Base-by-base conservation (phyloP, 2,797 vertebrate genomes). In the Gallirallus australis region DNA sequence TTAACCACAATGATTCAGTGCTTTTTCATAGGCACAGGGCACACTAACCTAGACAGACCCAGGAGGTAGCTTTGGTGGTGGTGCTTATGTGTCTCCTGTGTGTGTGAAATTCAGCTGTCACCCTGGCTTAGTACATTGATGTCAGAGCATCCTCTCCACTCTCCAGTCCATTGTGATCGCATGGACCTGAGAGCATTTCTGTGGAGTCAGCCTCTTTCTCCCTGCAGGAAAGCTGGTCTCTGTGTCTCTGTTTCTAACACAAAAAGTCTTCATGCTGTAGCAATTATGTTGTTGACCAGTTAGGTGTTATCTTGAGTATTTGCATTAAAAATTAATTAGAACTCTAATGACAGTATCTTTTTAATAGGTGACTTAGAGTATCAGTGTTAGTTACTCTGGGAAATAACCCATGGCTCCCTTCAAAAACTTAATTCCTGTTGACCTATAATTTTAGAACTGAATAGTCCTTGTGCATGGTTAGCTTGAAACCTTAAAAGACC, bases 101-200 rank as follows among this genome's bases (percentile, higher is more conserved):
- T 9, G 31, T 35, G 33, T 2, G 15, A n/a, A 42, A 33, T 16
- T 31, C 69, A 50, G 53, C 48, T 57, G 59, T 47, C 14, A 27
- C 18, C 15, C 7, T 8, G 8, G 53, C 47, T 15, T 4, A 4
- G 33, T 19, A 7, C 2, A 0, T 17, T 33, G 39, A 11, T 21
- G n/a, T 12, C 31, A 24, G 63, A 56, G 53, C 59, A 57, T 42
- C 37, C 40, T 75, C 70, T 42, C 2, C 1, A 2, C 33, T 82
- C 63, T 75, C 15, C 40, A 47, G 57, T 7, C 52, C 1, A 0
- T 30, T 23, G 30, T 3, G 15, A 7, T 57, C 15, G 1, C 5
- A n/a, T 48, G 63, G 27, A 37, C 9, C 42, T 31, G 59, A 40
- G 33, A 70, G 40, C 2, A 0, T 11, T 35, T 15, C 37, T 12